phyloP scores from a whole-genome alignment of 2,888 invertebrate species.

The Merodon equestris region DNA sequence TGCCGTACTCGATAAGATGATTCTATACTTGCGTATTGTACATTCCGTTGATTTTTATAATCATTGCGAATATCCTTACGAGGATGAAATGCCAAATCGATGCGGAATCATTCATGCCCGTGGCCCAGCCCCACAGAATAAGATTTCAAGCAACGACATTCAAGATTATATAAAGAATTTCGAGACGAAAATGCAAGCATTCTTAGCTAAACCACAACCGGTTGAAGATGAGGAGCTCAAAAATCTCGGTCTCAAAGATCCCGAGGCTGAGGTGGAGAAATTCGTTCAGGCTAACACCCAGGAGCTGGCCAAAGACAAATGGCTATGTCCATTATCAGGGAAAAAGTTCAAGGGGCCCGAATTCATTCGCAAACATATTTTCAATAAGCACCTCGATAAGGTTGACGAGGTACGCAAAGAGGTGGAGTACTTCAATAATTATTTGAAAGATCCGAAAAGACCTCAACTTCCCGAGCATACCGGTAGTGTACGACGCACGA shows the following conservation, averaged over 20 bases:
- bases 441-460: constrained; percentile 94
- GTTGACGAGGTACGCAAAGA: constrained; percentile 98
- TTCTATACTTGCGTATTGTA: constrained; percentile 96
- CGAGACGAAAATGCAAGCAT: constrained; percentile 94
- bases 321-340: constrained; percentile 98
- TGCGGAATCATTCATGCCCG: constrained; percentile 99
- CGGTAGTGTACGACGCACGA: constrained; percentile 77
- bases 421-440: constrained; percentile 98
- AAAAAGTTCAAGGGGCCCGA: constrained; percentile 99
- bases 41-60: constrained; percentile 99
- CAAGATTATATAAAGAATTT: constrained; percentile 89
- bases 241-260: constrained; percentile 90
- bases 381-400: constrained; percentile 98
- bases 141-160: constrained; percentile 80
- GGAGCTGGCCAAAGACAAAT: constrained; percentile 98
- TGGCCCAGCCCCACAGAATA: constrained; percentile 90
- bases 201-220: constrained; percentile 88
- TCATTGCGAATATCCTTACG: constrained; percentile 98
- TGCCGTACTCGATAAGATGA: constrained; percentile 87
- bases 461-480: constrained; percentile 95
- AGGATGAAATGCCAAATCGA: constrained; percentile 99
- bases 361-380: constrained; percentile 98
- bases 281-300: constrained; percentile 97
- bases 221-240: constrained; percentile 88
- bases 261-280: constrained; percentile 86